These are phyloP conservation scores for Rhinogobius similis DNA, from an alignment of 2,113 vertebrate species.

Conservation along the genomic window DNA sequence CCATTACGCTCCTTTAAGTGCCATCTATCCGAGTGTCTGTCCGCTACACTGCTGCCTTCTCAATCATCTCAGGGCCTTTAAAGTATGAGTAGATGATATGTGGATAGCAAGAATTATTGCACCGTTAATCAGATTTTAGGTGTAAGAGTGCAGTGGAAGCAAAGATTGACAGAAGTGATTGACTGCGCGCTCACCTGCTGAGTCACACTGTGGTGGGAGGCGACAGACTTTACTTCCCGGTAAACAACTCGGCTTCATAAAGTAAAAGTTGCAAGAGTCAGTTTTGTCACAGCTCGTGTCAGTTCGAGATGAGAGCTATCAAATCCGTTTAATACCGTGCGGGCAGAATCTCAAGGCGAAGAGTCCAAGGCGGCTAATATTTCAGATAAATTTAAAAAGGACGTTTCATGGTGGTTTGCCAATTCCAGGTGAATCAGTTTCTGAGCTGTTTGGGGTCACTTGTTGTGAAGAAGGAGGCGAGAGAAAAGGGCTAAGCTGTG, in stretches of 20 bases:
- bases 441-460: no score
- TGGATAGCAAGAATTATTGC: background rate
- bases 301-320: background rate
- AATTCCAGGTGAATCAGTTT: no score
- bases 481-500: no score
- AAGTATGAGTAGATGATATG: background rate
- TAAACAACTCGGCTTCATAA: background rate
- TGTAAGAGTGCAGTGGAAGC: background rate
- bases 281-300: background rate
- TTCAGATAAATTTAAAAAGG: no score
- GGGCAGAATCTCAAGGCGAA: no score
- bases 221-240: background rate
- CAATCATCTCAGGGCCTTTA: constrained; percentile 10
- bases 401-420: no score
- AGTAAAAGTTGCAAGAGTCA: background rate
- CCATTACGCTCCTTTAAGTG: constrained; percentile 6
- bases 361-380: no score
- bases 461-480: no score
- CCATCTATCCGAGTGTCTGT: constrained; percentile 11
- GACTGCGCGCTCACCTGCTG: constrained; percentile 5
- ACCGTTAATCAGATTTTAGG: constrained; percentile 10
- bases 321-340: background rate
- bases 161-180: constrained; percentile 3
- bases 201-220: background rate
- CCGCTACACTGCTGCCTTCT: constrained; percentile 9